A percentile compares a stretch with the other conserved stretches of the same genome.
Evolutionary conservation across 2,888 invertebrate species (phyloP).

Genomic region (Leptinotarsa peninsularis): DNA sequence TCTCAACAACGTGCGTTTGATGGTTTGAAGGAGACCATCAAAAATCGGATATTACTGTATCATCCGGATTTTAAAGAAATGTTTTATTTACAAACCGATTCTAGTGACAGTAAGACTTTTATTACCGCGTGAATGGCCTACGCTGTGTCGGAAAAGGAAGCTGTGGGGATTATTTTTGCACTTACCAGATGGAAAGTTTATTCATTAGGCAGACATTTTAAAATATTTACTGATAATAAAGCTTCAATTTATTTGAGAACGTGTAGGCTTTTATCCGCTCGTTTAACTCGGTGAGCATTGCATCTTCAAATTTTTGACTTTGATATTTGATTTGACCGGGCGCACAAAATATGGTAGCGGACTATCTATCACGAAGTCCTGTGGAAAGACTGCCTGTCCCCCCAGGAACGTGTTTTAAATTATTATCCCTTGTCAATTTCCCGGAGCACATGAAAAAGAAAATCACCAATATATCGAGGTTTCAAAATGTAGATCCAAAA

Average conservation of each 20-base stretch:
- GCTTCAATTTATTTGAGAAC: neutral
- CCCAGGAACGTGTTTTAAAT: neutral
- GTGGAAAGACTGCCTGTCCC: neutral
- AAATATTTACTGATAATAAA: neutral
- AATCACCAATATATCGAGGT: neutral
- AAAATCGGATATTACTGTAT: neutral
- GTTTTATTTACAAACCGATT: neutral
- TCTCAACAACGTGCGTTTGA: neutral
- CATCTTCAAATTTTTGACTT: neutral
- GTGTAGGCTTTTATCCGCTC: neutral
- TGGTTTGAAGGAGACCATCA: neutral
- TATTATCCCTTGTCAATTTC: neutral
- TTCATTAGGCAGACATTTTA: neutral
- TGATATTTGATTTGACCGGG: neutral
- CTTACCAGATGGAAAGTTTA: neutral
- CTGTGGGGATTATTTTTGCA: neutral
- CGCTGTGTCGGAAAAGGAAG: neutral
- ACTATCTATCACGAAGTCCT: neutral
- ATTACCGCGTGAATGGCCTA: neutral
- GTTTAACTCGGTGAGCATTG: neutral
- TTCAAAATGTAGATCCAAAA: neutral
- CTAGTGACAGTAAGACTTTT: neutral
- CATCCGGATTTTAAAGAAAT: neutral
- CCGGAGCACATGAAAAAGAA: neutral
- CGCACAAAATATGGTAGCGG: neutral